Conservation (phyloP, 2,888 invertebrate genomes). For the Pseudococcus jackbeardsleyi region DNA sequence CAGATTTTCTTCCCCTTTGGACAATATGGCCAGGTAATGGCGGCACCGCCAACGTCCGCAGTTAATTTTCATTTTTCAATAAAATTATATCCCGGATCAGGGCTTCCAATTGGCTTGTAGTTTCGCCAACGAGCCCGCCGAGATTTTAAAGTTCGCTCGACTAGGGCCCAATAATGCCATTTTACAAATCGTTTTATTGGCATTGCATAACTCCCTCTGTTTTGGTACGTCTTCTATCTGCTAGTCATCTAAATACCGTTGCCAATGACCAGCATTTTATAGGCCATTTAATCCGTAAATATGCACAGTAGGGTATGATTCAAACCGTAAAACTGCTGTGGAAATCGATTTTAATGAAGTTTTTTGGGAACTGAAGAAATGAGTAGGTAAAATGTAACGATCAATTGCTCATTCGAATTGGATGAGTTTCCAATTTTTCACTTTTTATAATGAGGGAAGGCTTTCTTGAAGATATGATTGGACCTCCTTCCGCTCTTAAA, state of each 20-base stretch:
- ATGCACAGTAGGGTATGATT: too few relatives aligned
- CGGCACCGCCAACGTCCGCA: neutral
- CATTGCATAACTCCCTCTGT: neutral
- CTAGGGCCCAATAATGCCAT: neutral
- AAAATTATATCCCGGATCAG: slow-evolving; percentile 11
- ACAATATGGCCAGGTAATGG: neutral
- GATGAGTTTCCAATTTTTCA: too few relatives aligned
- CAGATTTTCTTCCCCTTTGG: neutral
- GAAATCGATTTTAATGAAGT: too few relatives aligned
- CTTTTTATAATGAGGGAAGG: too few relatives aligned
- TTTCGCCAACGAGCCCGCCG: slow-evolving; percentile 13
- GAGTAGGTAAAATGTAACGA: too few relatives aligned
- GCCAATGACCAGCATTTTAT: neutral
- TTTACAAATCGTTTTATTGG: slow-evolving; percentile 18
- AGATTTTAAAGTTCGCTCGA: neutral
- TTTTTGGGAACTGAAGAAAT: too few relatives aligned
- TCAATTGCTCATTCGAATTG: too few relatives aligned
- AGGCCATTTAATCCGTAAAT: neutral
- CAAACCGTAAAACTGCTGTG: too few relatives aligned
- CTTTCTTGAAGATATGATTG: too few relatives aligned
- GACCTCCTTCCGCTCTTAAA: too few relatives aligned
- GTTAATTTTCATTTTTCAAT: slow-evolving; percentile 24
- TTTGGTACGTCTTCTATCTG: neutral
- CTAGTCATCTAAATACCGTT: neutral
- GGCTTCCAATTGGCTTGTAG: slow-evolving; percentile 1